Percentiles rank a stretch among this genome's conserved stretches.
phyloP scores from a whole-genome alignment of 2,797 vertebrate genomes.

The Champsocephalus esox region DNA sequence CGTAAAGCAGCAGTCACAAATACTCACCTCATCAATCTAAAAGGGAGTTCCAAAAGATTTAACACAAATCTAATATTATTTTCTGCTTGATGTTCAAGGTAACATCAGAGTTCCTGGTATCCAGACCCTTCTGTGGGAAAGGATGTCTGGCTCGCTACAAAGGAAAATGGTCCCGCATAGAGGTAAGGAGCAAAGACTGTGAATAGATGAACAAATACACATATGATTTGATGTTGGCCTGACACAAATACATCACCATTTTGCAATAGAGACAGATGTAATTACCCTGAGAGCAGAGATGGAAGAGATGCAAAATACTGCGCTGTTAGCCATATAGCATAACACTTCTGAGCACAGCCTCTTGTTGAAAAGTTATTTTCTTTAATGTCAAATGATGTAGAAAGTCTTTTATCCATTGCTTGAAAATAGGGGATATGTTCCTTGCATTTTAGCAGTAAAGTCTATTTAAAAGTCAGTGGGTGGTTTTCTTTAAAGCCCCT shows the following conservation, averaged over 20 bases:
- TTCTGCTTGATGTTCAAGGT: slow-evolving; percentile 74
- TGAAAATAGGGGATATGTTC: too few relatives aligned
- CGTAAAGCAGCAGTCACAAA: slow-evolving; percentile 16
- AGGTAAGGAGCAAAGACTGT: slow-evolving; percentile 84
- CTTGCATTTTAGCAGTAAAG: too few relatives aligned
- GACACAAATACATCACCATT: slow-evolving; percentile 1
- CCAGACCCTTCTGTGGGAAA: slow-evolving; percentile 94
- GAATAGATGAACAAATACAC: slow-evolving; percentile 14
- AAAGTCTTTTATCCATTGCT: too few relatives aligned
- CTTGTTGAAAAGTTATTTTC: too few relatives aligned
- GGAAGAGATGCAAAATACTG: neutral
- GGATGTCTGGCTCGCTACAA: slow-evolving; percentile 93
- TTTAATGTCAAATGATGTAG: too few relatives aligned
- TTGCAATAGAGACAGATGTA: neutral
- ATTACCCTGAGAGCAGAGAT: slow-evolving; percentile 1
- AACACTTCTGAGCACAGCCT: too few relatives aligned
- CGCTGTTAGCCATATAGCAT: too few relatives aligned
- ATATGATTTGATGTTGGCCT: neutral
- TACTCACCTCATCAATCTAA: neutral
- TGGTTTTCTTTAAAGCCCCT: neutral
- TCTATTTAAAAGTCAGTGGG: too few relatives aligned
- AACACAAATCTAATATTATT: neutral
- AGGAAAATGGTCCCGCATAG: slow-evolving; percentile 94
- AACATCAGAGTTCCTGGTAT: slow-evolving; percentile 90
- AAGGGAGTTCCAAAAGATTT: neutral